Base-by-base conservation (phyloP, 1,140 invertebrate species). In the Phymorhynchus buccinoides region DNA sequence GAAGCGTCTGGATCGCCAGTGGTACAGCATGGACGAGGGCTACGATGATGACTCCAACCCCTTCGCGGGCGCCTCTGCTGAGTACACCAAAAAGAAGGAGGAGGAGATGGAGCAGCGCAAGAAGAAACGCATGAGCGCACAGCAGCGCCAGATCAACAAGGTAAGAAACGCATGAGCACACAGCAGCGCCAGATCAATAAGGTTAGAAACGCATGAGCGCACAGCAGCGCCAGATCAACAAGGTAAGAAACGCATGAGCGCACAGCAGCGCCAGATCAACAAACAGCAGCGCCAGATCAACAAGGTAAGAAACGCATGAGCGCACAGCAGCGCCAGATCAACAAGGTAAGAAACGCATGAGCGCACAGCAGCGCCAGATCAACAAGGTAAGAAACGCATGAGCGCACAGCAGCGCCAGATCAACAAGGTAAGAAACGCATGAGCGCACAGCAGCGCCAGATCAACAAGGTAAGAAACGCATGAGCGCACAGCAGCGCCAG, bases 41-140 rank as follows among this genome's bases (percentile, higher is more conserved):
- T 97, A 98, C 91, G 97, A 99, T 89, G 97, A 98, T 86, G 96
- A 97, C 89, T 96, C 97, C 71, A 98, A 98, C 93, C 97, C 98
- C 0, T 99, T 99, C 93, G 95, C 96, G 9, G 96, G 96, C 82
- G 96, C 98, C 6, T 97, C 97, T 86, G 96, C 97, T 37, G 97
- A 98, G 62, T 99, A 99, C 91, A 96, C 97, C 0, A 95, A 96
- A 56, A 97, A 97, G 88, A 98, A 98, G 90, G 98, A 99, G 93
- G 96, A 97, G 91, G 97, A 98, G 88, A 92, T 98, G 42, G 97
- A 98, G 92, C 96, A 97, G 89, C 96, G 96, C 88, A 96, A 97
- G 82, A 97, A 97, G 86, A 97, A 98, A 91, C 95, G 97, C 73
- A 96, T 99, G 92, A 98, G 97, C 7, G 98, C 98, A 0, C 97